Evolutionary conservation across 2,888 invertebrate species (phyloP).

Genomic region (Maniola hyperantus): DNA sequence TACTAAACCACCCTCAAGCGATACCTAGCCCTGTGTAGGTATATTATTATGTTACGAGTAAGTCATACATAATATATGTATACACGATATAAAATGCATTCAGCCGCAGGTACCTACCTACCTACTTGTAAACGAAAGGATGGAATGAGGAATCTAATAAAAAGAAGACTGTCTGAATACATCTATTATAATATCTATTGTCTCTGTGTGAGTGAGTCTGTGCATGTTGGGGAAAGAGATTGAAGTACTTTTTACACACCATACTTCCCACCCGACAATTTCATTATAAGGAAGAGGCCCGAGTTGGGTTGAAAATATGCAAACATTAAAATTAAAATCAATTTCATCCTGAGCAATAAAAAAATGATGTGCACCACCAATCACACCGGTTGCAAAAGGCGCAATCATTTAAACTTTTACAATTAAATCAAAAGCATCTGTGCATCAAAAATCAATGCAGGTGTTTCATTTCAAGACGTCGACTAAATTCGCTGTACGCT

Average conservation of each 20-base stretch:
- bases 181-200: constrained; percentile 44
- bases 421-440: constrained; percentile 40
- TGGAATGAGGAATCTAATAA: constrained; percentile 69
- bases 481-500: constrained; percentile 32
- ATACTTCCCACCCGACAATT: constrained; percentile 48
- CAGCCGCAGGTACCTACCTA: constrained; percentile 42
- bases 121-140: constrained; percentile 52
- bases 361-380: constrained; percentile 13
- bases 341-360: not conserved
- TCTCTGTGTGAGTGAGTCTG: constrained; percentile 53
- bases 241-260: constrained; percentile 53
- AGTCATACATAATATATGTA: constrained; percentile 27
- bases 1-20: constrained; percentile 38
- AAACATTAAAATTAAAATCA: constrained; percentile 32
- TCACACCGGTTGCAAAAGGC: constrained; percentile 24
- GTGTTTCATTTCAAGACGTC: constrained; percentile 39
- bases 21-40: constrained; percentile 9
- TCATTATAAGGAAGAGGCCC: constrained; percentile 62
- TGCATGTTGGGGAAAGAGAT: constrained; percentile 53
- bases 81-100: constrained; percentile 48
- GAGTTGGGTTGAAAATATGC: constrained; percentile 50
- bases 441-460: constrained; percentile 44
- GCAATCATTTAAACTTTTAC: constrained; percentile 34
- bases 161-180: constrained; percentile 62
- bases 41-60: no score